Evolutionary conservation across 2,113 vertebrate genomes (phyloP), one percentile per base, ranked within the genome.

Genomic region (Rhea pennata): DNA sequence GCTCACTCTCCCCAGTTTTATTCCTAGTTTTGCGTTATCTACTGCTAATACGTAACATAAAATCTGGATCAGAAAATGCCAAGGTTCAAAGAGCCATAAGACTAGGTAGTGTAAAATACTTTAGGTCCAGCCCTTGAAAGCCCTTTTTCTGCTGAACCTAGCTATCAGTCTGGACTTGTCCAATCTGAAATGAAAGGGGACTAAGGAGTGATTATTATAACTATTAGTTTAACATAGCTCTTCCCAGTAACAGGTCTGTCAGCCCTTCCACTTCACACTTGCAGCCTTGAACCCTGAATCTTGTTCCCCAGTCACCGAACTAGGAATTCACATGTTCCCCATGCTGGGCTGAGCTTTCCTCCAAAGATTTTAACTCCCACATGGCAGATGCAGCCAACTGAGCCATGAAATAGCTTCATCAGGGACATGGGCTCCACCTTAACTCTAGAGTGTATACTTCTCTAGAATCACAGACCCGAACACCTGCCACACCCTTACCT

Each of bases 51-150:
- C 12, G 3, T 46, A 46, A 31, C 76, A 26, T 19, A 10, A 48
- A 8, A 6, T 77, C 53, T 66, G 31, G 69, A 74, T 86, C 72
- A 93, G 69, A 90, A 88, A 92, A 92, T 27, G 22, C 59, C 79
- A 83, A 67, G 31, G 46, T 70, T 92, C 33, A 84, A 16, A 89
- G 19, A 78, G 22, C 33, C 10, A 31, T 3, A 26, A 59, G 62
- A 66, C 16, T 65, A 58, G 70, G 59, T 33, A 44, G 31, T 12
- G 4, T 5, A 84, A 84, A 95, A 61, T 23, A 36, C n/a, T 53
- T 87, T 42, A 40, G 31, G 76, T 59, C 51, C 69, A 84, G 54
- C 42, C 46, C 33, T 84, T 74, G 36, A 39, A 64, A 92, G 21
- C 74, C 70, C 62, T 79, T 15, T 5, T 73, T 10, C 79, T 70